Base-by-base conservation (phyloP, 2,888 invertebrate species). In the Pilophorus perplexus region DNA sequence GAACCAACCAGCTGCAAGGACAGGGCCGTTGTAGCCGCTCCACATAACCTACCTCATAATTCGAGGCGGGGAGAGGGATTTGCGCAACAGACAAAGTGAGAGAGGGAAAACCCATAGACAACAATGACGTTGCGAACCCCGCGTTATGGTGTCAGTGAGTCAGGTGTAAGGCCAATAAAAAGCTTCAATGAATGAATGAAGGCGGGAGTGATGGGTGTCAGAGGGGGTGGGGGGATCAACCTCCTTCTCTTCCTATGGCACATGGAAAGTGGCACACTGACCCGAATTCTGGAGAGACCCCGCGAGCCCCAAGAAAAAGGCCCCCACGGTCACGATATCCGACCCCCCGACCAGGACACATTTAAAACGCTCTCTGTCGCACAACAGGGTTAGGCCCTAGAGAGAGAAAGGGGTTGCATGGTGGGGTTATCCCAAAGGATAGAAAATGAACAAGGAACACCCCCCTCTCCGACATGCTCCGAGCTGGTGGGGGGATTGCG, bases 161-260 rank as follows among this genome's bases (percentile, higher is more conserved):
- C 52, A 59, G 59, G 59, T 59, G 59, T 59, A 59, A 59, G 59
- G 59, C 59, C 59, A 59, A 59, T 59, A 42, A 42, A 42, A 59
- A 42, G 16, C 52, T 52, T 28, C 14, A 14, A 52, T 52, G 52
- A 52, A 52, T 52, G 27, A 52, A 52, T 28, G 12, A 12, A 10
- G 22, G 12, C 25, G 3, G n/a, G n/a, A n/a, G n/a, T n/a, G n/a
- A n/a, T n/a, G n/a, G n/a, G n/a, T n/a, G n/a, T n/a, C n/a, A n/a
- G n/a, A n/a, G n/a, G n/a, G n/a, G n/a, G n/a, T n/a, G n/a, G n/a
- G n/a, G n/a, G n/a, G n/a, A n/a, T n/a, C n/a, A 28, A 52, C 52
- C 52, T 28, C 28, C 52, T n/a, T 27, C n/a, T n/a, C n/a, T n/a
- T n/a, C n/a, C n/a, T n/a, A 38, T 10, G 40, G 55, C 38, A 14